Conservation (phyloP, 2,888 invertebrate genomes). For the Agriopis leucophaearia region DNA sequence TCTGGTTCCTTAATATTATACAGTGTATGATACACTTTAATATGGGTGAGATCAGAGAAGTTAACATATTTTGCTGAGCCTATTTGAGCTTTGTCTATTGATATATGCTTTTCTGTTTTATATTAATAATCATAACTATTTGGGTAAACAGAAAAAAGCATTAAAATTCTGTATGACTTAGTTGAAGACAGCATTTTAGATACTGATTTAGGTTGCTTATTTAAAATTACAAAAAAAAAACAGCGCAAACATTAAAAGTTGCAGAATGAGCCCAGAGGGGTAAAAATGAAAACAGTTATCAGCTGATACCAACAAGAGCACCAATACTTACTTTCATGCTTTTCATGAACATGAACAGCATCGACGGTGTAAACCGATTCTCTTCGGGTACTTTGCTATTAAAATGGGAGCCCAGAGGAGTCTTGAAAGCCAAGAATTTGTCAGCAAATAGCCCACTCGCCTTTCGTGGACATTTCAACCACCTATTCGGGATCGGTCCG, state of each 20-base stretch:
- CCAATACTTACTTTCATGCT: conserved; percentile 88
- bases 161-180: neutral
- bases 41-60: neutral
- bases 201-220: neutral
- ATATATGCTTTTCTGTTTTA: too few species aligned
- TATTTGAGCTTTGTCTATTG: neutral
- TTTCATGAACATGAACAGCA: conserved; percentile 94
- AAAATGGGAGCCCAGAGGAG: conserved; percentile 94
- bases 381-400: conserved; percentile 94
- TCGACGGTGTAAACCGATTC: conserved; percentile 94
- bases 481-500: conserved; percentile 93
- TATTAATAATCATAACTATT: too few species aligned
- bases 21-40: too few species aligned
- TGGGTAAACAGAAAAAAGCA: neutral
- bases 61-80: neutral
- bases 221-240: neutral
- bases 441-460: conserved; percentile 90
- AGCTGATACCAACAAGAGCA: conserved; percentile 38
- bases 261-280: neutral
- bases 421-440: conserved; percentile 97
- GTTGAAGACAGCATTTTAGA: neutral
- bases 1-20: neutral
- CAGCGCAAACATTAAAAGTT: neutral
- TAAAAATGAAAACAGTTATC: conserved; percentile 46
- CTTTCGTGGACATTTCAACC: conserved; percentile 96